A percentile compares a stretch with the other conserved stretches of the same genome.
These are phyloP conservation scores for Parasteatoda tepidariorum DNA, from an alignment of 1,140 invertebrate genomes.

Conservation along the genomic window DNA sequence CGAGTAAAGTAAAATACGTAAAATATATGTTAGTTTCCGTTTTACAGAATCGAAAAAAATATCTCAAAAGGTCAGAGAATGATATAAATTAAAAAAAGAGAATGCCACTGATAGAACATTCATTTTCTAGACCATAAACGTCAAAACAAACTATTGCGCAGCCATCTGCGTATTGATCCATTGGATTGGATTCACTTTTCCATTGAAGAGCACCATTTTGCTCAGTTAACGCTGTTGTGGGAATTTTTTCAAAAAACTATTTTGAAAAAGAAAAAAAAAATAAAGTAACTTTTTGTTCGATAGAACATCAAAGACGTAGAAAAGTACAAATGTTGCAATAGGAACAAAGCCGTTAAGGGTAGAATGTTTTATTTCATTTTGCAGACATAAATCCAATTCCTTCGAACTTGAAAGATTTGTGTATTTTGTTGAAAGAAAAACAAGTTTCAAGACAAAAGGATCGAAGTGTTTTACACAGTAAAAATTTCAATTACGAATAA, in stretches of 20 bases:
- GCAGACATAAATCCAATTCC: constrained; percentile 3
- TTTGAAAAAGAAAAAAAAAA: constrained; percentile 11
- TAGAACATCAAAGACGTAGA: not conserved
- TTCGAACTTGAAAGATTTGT: constrained; percentile 21
- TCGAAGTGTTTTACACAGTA: not conserved
- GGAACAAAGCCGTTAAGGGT: constrained; percentile 5
- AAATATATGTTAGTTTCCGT: not conserved
- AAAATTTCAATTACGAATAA: constrained; percentile 33
- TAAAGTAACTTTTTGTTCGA: constrained; percentile 4
- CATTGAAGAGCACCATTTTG: constrained; percentile 22
- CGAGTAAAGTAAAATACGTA: not conserved
- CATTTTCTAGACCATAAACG: constrained; percentile 34
- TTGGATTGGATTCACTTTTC: not conserved
- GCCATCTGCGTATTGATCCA: constrained; percentile 30
- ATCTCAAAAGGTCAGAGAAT: not conserved
- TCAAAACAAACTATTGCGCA: constrained; percentile 32
- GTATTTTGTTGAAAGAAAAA: not conserved
- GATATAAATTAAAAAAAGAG: constrained; percentile 7
- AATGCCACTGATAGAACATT: constrained; percentile 19
- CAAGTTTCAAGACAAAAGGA: not conserved
- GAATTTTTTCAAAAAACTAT: constrained; percentile 18
- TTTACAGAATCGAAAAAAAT: not conserved
- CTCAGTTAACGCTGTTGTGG: constrained; percentile 14
- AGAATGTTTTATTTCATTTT: constrained; percentile 19
- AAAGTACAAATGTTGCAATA: not conserved